Evolutionary conservation across 2,888 invertebrate species (phyloP), one percentile per base, ranked within the genome.

Genomic region (Elysia crispata): DNA sequence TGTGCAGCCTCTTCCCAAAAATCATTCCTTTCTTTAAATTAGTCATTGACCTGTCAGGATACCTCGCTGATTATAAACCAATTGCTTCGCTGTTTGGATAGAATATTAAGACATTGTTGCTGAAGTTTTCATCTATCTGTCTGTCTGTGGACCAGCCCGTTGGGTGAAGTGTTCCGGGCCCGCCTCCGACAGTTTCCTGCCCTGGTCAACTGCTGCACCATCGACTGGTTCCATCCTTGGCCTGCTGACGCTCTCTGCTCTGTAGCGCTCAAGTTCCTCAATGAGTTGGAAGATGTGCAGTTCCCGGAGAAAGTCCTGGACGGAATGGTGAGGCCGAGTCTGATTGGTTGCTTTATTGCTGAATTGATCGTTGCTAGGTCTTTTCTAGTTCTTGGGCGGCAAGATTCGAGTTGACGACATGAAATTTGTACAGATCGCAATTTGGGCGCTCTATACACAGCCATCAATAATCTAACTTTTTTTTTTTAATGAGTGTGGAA

Each of bases 211-310:
- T 92, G 92, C 81, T 92, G 92, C 84, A 92, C 92, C 28, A 92
- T 92, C 62, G 92, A 92, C 85, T 92, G 92, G 92, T 92, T 92
- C 87, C 90, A 89, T 83, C 95, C 95, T 77, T 97, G 97, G 97
- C 97, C 97, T 0, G 95, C 95, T 87, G 94, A 95, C 0, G 97
- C 97, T 0, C 93, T 97, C 33, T 86, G 87, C 78, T 91, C 92
- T 6, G 92, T 92, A 25, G 92, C 92, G 41, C 76, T 89, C 78
- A 85, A 89, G 28, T 92, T 91, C 87, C 86, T 92, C 20, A 89
- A 93, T 54, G 94, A 94, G 82, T 95, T 96, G 91, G 92, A 93
- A 1, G 95, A 95, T 82, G 93, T 96, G 62, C 93, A 94, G 69
- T 94, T 95, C 0, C 94, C 94, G 1, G 92, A 94, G 0, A 93